Evolutionary conservation across 2,113 vertebrate species (phyloP).

Genomic region (Gobius niger): DNA sequence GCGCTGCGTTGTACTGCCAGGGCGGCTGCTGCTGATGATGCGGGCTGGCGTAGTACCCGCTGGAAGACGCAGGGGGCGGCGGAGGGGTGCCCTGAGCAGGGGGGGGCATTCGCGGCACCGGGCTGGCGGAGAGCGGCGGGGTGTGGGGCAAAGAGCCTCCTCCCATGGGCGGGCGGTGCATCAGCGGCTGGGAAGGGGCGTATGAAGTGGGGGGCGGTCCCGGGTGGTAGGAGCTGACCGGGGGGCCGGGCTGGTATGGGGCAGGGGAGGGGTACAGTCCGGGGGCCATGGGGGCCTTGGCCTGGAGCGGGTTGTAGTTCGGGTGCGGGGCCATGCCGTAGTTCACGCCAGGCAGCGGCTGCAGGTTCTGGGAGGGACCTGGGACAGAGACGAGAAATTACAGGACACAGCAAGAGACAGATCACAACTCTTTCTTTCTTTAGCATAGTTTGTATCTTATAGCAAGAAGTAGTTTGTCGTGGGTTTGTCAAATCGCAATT

Average conservation of each 20-base stretch:
- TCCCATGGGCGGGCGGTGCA: slow-evolving; percentile 75
- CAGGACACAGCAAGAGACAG: background rate
- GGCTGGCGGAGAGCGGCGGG: slow-evolving; percentile 64
- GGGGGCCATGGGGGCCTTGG: slow-evolving; percentile 77
- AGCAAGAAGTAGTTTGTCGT: too few relatives aligned
- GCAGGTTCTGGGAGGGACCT: slow-evolving; percentile 90
- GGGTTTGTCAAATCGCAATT: too few relatives aligned
- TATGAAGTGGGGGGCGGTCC: slow-evolving; percentile 65
- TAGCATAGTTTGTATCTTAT: background rate
- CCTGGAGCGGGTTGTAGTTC: slow-evolving; percentile 73
- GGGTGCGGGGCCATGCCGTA: slow-evolving; percentile 77
- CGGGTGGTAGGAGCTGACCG: slow-evolving; percentile 76
- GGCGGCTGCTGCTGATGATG: slow-evolving; percentile 72
- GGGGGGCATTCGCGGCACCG: slow-evolving; percentile 53
- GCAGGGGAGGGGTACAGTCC: slow-evolving; percentile 79
- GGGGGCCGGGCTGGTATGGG: slow-evolving; percentile 74
- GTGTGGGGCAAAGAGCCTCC: slow-evolving; percentile 62
- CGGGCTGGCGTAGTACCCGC: slow-evolving; percentile 75
- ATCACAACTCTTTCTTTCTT: too few relatives aligned
- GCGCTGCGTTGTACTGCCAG: slow-evolving; percentile 82
- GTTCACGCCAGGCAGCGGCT: slow-evolving; percentile 76
- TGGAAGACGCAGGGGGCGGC: slow-evolving; percentile 72
- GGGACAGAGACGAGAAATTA: slow-evolving; percentile 14
- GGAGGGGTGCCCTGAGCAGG: slow-evolving; percentile 67
- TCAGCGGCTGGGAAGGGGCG: slow-evolving; percentile 68